A percentile compares a stretch with the other conserved stretches of the same genome.
Evolutionary conservation across 2,113 vertebrate species (phyloP).

Genomic region (Hystrix cristata): DNA sequence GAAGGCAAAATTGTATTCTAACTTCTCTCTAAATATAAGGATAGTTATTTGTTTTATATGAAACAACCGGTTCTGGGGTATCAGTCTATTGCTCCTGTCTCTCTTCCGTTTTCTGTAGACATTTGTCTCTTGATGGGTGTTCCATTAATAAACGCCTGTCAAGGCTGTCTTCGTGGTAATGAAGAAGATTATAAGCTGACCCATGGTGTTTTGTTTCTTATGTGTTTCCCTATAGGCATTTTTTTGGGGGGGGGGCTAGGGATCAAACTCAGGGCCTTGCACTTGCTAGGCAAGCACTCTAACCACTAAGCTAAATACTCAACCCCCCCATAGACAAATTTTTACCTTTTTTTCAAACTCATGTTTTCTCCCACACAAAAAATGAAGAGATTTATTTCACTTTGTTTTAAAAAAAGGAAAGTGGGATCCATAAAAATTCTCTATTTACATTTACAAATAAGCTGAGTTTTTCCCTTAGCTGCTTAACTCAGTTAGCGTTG

Average conservation of each 20-base stretch:
- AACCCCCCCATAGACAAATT: not conserved
- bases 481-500: not conserved
- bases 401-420: slow-evolving; percentile 24
- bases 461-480: not conserved
- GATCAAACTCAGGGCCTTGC: too few relatives aligned
- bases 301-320: too few relatives aligned
- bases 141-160: not conserved
- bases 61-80: not conserved
- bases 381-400: not conserved
- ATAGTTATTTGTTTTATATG: slow-evolving; percentile 47
- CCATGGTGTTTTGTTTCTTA: not conserved
- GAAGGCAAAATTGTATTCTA: slow-evolving; percentile 22
- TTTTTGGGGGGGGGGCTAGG: too few relatives aligned
- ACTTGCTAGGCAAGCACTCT: too few relatives aligned
- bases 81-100: not conserved
- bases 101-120: not conserved
- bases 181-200: not conserved
- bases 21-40: slow-evolving; percentile 2
- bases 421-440: not conserved
- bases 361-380: not conserved
- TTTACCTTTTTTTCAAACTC: not conserved
- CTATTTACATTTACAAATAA: not conserved
- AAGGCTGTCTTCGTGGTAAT: not conserved
- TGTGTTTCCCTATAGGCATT: not conserved
- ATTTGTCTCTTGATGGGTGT: not conserved